Percentiles rank a stretch among this genome's conserved stretches.
phyloP scores from a whole-genome alignment of 2,113 vertebrate genomes.

The Spheniscus mendiculus region DNA sequence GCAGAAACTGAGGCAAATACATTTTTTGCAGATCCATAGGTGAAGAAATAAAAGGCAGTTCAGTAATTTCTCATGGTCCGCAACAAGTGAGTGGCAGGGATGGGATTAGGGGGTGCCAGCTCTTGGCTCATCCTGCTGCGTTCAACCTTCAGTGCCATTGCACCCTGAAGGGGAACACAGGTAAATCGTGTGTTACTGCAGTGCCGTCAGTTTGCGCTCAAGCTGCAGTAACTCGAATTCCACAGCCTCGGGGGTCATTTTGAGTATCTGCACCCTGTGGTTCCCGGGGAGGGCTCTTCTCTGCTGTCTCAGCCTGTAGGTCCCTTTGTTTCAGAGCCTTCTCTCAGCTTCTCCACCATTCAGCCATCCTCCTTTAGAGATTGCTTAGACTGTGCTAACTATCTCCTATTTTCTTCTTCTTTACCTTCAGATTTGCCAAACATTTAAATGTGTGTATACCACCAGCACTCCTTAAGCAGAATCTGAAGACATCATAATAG shows the following conservation, averaged over 20 bases:
- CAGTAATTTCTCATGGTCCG: fast-evolving
- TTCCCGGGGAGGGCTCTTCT: not conserved
- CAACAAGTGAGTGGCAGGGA: not conserved
- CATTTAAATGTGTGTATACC: fast-evolving
- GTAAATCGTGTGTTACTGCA: fast-evolving
- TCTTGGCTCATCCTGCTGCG: fast-evolving
- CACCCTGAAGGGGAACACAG: fast-evolving
- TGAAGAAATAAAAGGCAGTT: fast-evolving
- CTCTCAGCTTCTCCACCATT: not conserved
- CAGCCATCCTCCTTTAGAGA: not conserved
- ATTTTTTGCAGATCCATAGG: fast-evolving
- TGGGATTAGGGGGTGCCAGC: not conserved
- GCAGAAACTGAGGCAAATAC: fast-evolving
- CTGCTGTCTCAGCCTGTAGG: not conserved
- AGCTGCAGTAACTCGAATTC: not conserved
- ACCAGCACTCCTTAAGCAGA: not conserved
- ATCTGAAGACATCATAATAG: not conserved
- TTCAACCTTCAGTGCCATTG: fast-evolving
- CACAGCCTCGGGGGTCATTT: not conserved
- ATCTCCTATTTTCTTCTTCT: not conserved
- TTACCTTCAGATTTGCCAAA: not conserved
- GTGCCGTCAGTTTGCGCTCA: fast-evolving
- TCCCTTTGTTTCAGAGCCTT: not conserved
- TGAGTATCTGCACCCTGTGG: not conserved
- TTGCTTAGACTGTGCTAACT: not conserved